These are phyloP conservation scores for Rhinoderma darwinii DNA, from an alignment of 2,113 vertebrate genomes.

Conservation along the genomic window DNA sequence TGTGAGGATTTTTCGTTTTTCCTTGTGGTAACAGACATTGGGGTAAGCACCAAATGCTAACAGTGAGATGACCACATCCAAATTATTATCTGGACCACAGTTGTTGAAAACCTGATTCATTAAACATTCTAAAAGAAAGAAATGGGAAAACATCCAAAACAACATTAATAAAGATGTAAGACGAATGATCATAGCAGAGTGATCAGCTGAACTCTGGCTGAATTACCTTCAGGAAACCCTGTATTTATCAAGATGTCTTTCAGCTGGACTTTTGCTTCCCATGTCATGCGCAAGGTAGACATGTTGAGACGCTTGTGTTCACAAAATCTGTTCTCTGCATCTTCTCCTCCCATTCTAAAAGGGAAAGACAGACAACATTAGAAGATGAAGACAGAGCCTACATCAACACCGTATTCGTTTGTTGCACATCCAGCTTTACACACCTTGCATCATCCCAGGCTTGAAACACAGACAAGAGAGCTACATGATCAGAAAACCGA, in stretches of 20 bases:
- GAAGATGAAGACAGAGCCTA: background rate
- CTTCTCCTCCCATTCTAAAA: conserved; percentile 89
- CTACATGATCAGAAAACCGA: conserved; percentile 92
- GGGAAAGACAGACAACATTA: conserved; percentile 34
- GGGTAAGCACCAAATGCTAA: conserved; percentile 92
- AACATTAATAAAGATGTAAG: background rate
- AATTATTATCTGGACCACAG: conserved; percentile 89
- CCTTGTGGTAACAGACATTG: conserved; percentile 97
- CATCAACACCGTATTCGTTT: background rate
- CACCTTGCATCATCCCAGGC: conserved; percentile 96
- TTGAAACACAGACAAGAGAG: conserved; percentile 91
- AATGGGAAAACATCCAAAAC: background rate
- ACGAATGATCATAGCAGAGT: background rate
- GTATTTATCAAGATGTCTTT: conserved; percentile 91
- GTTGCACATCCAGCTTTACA: background rate
- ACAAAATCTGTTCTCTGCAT: conserved; percentile 89
- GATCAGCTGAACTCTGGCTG: too few relatives aligned
- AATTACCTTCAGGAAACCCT: conserved; percentile 92
- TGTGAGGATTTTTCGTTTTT: conserved; percentile 95
- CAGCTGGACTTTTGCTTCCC: conserved; percentile 97
- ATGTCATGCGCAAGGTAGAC: conserved; percentile 95
- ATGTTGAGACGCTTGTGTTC: conserved; percentile 95
- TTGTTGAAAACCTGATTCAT: conserved; percentile 89
- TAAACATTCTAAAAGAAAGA: conserved; percentile 79
- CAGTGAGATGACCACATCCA: conserved; percentile 94